phyloP scores from a whole-genome alignment of 2,113 vertebrate genomes.

The Geococcyx californianus region DNA sequence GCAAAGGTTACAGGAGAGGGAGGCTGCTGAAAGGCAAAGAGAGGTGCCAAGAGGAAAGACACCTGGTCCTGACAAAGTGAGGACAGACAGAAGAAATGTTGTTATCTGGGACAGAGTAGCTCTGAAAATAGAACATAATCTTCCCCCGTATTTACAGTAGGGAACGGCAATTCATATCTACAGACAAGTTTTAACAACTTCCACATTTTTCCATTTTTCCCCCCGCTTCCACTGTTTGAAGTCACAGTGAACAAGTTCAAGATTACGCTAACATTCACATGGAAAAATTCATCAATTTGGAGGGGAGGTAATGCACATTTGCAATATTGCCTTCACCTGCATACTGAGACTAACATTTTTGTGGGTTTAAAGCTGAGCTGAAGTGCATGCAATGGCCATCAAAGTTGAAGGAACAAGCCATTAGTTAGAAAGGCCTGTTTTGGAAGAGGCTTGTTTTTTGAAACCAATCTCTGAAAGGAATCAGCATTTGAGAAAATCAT shows the following conservation, averaged over 20 bases:
- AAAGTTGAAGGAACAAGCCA: neutral
- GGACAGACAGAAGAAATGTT: conserved; percentile 21
- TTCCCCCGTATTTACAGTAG: neutral
- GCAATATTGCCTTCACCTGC: neutral
- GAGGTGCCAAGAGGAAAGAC: conserved; percentile 18
- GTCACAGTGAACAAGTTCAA: neutral
- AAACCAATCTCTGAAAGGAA: neutral
- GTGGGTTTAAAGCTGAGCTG: neutral
- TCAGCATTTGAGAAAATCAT: neutral
- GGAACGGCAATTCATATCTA: conserved; percentile 7
- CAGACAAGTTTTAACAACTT: neutral
- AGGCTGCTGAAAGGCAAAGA: conserved; percentile 17
- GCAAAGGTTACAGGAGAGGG: neutral
- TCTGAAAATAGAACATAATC: conserved; percentile 43
- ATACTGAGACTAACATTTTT: neutral
- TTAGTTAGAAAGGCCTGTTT: neutral
- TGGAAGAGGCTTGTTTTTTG: neutral
- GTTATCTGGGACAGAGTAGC: conserved; percentile 48
- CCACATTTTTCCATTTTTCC: neutral
- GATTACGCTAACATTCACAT: neutral
- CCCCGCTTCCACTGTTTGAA: neutral
- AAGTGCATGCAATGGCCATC: neutral
- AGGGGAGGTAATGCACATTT: neutral
- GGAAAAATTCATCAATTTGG: neutral
- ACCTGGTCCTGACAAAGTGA: conserved; percentile 19